Percentiles rank a stretch among this genome's conserved stretches.
phyloP scores from a whole-genome alignment of 2,113 vertebrate species.

The Nestor notabilis region DNA sequence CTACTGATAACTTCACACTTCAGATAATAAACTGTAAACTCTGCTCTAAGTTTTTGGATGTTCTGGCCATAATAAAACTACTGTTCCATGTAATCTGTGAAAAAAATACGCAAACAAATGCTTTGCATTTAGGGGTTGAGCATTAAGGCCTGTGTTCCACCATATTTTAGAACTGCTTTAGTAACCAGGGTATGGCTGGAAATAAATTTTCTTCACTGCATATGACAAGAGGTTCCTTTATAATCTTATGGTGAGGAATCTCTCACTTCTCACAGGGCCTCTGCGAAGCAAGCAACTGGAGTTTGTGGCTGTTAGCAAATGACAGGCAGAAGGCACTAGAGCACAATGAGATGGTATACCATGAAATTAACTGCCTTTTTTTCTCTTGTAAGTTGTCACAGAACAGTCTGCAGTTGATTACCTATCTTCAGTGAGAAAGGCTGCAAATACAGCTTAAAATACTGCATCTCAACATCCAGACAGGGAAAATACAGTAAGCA shows the following conservation, averaged over 20 bases:
- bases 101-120: background rate
- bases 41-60: background rate
- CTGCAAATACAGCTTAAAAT: background rate
- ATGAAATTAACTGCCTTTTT: background rate
- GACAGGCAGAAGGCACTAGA: background rate
- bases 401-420: background rate
- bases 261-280: background rate
- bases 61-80: background rate
- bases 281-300: background rate
- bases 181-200: background rate
- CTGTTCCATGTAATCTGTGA: background rate
- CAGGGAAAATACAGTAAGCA: background rate
- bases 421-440: background rate
- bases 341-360: background rate
- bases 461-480: background rate
- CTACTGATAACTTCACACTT: background rate
- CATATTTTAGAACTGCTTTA: background rate
- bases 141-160: background rate
- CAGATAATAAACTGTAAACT: background rate
- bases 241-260: background rate
- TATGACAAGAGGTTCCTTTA: background rate
- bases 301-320: background rate
- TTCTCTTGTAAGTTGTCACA: background rate
- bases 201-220: background rate
- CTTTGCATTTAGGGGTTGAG: background rate